Evolutionary conservation across 2,113 vertebrate species (phyloP).

Genomic region (Tiliqua scincoides): DNA sequence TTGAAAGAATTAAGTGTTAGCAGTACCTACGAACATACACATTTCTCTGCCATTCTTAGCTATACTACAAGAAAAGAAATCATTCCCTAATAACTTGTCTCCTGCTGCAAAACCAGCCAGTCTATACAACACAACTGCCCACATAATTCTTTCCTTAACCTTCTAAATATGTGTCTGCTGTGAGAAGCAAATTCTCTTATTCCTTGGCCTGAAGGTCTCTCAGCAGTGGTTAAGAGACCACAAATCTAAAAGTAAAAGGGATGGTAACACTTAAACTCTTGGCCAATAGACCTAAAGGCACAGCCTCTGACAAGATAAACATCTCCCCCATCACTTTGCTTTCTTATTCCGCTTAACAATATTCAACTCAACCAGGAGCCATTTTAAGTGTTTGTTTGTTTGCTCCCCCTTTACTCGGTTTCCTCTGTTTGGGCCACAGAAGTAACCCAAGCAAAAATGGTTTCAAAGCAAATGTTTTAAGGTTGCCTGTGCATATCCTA

Average conservation of each 20-base stretch:
- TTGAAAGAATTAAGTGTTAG: constrained; percentile 3
- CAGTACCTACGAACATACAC: neutral
- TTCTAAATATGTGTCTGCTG: constrained; percentile 24
- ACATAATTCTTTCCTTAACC: constrained; percentile 24
- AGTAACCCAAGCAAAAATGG: neutral
- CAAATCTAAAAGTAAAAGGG: constrained; percentile 40
- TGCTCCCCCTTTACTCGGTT: neutral
- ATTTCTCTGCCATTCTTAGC: constrained; percentile 3
- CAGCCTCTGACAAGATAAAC: neutral
- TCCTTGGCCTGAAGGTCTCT: constrained; percentile 23
- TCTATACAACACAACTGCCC: neutral
- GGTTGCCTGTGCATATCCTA: neutral
- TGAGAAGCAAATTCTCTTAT: constrained; percentile 22
- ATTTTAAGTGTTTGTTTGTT: neutral
- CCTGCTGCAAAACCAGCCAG: neutral
- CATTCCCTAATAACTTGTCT: constrained; percentile 3
- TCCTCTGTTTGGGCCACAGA: neutral
- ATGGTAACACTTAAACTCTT: neutral
- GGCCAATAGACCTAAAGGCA: neutral
- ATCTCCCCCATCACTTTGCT: neutral
- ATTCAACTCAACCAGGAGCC: neutral
- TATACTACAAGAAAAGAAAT: neutral
- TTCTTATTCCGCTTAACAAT: neutral
- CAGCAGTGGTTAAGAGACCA: constrained; percentile 20
- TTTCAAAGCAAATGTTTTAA: neutral